These are phyloP conservation scores for Mythimna ferrago DNA, from an alignment of 2,888 invertebrate species.

Conservation along the genomic window DNA sequence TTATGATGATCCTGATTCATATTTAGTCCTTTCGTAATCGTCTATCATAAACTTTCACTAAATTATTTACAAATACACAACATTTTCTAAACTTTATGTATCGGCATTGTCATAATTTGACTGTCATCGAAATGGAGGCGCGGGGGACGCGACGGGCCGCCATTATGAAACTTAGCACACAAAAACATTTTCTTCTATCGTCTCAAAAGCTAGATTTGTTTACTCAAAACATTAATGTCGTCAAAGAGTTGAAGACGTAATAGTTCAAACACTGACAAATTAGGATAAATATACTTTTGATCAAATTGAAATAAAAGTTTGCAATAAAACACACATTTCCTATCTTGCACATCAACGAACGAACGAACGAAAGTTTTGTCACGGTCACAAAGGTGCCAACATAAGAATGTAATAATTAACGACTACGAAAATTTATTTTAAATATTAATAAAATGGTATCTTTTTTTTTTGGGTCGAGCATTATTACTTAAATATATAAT, in stretches of 20 bases:
- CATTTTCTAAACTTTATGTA: constrained; percentile 86
- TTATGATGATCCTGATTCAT: constrained; percentile 89
- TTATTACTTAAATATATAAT: background rate
- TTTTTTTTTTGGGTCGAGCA: background rate
- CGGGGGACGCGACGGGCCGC: constrained; percentile 93
- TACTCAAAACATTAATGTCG: constrained; percentile 45
- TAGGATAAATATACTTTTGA: constrained; percentile 62
- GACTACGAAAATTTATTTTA: constrained; percentile 36
- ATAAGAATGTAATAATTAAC: constrained; percentile 52
- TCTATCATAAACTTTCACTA: constrained; percentile 72
- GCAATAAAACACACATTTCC: constrained; percentile 73
- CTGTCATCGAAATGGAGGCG: constrained; percentile 92
- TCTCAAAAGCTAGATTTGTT: constrained; percentile 58
- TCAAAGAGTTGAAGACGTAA: constrained; percentile 33
- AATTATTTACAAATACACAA: constrained; percentile 84
- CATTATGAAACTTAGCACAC: constrained; percentile 91
- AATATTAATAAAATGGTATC: background rate
- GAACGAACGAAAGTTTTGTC: constrained; percentile 83
- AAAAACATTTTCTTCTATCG: constrained; percentile 85
- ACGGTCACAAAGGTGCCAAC: constrained; percentile 79
- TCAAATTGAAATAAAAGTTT: constrained; percentile 58
- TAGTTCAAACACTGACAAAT: constrained; percentile 47
- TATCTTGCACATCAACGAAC: constrained; percentile 77
- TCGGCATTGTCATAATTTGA: constrained; percentile 90
- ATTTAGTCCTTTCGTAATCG: constrained; percentile 76